Evolutionary conservation across 2,797 vertebrate species (phyloP).

Genomic region (Myotis myotis): DNA sequence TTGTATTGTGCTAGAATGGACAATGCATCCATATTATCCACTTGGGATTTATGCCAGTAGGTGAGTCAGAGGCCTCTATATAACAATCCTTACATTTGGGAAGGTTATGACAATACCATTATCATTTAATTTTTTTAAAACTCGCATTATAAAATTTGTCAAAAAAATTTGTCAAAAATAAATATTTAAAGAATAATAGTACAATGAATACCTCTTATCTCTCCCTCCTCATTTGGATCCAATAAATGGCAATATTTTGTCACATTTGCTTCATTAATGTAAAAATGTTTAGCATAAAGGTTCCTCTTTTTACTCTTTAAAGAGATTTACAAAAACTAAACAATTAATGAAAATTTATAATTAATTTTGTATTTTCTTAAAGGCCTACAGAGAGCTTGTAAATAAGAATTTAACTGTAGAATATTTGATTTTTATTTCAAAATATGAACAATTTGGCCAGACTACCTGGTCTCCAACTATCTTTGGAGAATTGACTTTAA

Average conservation of each 20-base stretch:
- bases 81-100: neutral
- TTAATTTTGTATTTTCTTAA: slow-evolving; percentile 33
- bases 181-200: neutral
- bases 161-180: slow-evolving; percentile 35
- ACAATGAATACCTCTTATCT: neutral
- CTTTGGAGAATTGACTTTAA: slow-evolving; percentile 8
- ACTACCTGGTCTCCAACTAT: neutral
- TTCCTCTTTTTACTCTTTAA: slow-evolving; percentile 18
- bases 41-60: neutral
- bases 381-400: neutral
- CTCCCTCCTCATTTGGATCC: neutral
- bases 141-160: neutral
- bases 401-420: slow-evolving; percentile 45
- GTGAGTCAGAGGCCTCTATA: neutral
- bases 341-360: slow-evolving; percentile 35
- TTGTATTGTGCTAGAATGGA: neutral
- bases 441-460: slow-evolving; percentile 16
- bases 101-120: neutral
- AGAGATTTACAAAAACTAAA: slow-evolving; percentile 31
- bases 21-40: neutral
- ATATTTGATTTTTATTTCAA: neutral
- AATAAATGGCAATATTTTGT: slow-evolving; percentile 17
- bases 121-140: neutral
- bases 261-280: slow-evolving; percentile 16
- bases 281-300: slow-evolving; percentile 24